These are phyloP conservation scores for Phrynocephalus guinanensis DNA, from an alignment of 2,797 vertebrate genomes.

Conservation along the genomic window DNA sequence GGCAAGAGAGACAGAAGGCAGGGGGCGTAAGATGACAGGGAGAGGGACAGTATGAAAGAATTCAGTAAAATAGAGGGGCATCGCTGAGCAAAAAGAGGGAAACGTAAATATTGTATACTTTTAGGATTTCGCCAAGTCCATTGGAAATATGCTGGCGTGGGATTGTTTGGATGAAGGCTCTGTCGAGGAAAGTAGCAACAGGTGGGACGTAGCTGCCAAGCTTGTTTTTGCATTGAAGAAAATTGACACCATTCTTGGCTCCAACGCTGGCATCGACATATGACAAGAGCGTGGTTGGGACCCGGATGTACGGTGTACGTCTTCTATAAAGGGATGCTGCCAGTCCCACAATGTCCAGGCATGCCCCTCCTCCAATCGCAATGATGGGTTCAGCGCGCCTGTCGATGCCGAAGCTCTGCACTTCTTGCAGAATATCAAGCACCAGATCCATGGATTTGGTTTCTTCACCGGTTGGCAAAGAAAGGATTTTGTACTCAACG, in stretches of 20 bases:
- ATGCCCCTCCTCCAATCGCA: constrained; percentile 84
- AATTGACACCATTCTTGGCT: constrained; percentile 87
- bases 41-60: background rate
- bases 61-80: background rate
- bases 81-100: background rate
- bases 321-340: constrained; percentile 84
- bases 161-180: constrained; percentile 82
- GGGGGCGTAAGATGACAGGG: no score
- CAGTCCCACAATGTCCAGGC: constrained; percentile 85
- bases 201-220: constrained; percentile 84
- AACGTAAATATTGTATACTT: constrained; percentile 69
- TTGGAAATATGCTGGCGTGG: constrained; percentile 85
- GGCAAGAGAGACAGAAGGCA: background rate
- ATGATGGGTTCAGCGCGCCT: constrained; percentile 85
- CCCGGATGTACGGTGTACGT: constrained; percentile 85
- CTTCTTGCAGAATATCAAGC: constrained; percentile 82
- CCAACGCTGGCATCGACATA: constrained; percentile 86
- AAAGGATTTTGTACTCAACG: constrained; percentile 79
- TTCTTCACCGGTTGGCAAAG: constrained; percentile 83
- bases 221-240: constrained; percentile 87
- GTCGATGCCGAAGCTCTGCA: constrained; percentile 83
- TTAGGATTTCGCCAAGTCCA: constrained; percentile 85
- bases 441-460: constrained; percentile 85
- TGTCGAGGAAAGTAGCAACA: constrained; percentile 80
- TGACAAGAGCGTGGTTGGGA: constrained; percentile 86